Conservation (phyloP, 2,113 vertebrate species). For the Hymenochirus boettgeri region DNA sequence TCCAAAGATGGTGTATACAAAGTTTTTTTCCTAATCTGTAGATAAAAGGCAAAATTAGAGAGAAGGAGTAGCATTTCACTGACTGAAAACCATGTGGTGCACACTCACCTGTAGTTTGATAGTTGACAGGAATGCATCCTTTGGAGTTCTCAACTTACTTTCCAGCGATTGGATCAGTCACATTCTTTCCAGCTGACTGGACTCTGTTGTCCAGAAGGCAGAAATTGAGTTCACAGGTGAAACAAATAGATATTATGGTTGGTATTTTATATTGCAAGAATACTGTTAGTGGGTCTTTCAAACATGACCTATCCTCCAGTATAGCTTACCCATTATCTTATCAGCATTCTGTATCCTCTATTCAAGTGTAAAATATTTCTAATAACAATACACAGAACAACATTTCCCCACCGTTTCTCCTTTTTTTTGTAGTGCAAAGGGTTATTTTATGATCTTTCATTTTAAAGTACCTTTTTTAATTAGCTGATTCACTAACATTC, state of each 20-base stretch:
- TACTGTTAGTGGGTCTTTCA: constrained; percentile 40
- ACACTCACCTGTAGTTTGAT: constrained; percentile 26
- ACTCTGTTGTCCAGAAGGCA: constrained; percentile 47
- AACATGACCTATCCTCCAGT: constrained; percentile 19
- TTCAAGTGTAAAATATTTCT: constrained; percentile 20
- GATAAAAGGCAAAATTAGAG: too few relatives aligned
- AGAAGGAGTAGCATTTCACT: constrained; percentile 18
- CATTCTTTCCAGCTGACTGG: constrained; percentile 41
- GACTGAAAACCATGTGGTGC: constrained; percentile 26
- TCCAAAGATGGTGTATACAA: too few relatives aligned
- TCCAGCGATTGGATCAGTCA: constrained; percentile 33
- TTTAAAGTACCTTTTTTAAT: constrained; percentile 55
- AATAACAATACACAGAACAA: constrained; percentile 5
- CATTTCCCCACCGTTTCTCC: neutral
- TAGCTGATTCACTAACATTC: constrained; percentile 46
- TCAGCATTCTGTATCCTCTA: constrained; percentile 17
- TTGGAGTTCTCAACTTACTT: constrained; percentile 21
- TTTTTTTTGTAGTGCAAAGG: neutral
- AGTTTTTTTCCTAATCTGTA: too few relatives aligned
- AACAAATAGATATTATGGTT: constrained; percentile 57
- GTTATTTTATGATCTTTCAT: neutral
- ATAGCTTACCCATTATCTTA: constrained; percentile 25
- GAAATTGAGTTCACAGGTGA: constrained; percentile 44
- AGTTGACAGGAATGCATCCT: constrained; percentile 25
- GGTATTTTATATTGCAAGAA: constrained; percentile 45